Conservation (phyloP, 2,797 vertebrate genomes). For the Phrynocephalus vlangalii region DNA sequence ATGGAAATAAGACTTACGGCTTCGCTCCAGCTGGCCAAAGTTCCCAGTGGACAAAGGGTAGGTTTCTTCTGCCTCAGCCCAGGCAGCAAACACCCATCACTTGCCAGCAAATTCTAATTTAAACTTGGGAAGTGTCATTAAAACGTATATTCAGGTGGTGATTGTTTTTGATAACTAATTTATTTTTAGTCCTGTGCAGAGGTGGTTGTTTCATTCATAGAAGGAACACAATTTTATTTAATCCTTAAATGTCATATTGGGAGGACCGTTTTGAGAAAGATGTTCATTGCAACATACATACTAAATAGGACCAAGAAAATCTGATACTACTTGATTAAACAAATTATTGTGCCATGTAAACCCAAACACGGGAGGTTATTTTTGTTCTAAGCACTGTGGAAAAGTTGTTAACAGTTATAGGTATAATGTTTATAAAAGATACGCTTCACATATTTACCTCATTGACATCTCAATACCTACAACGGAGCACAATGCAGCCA, state of each 20-base stretch:
- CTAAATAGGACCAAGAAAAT: neutral
- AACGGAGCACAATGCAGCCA: no score
- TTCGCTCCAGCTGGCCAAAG: neutral
- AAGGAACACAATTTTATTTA: neutral
- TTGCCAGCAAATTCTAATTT: slow-evolving; percentile 5
- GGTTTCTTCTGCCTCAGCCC: neutral
- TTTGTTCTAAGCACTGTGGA: neutral
- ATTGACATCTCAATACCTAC: no score
- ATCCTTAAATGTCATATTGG: neutral
- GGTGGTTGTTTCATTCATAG: neutral
- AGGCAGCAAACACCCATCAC: neutral
- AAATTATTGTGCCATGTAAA: neutral
- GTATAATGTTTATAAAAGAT: neutral
- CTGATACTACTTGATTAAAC: neutral
- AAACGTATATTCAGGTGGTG: neutral
- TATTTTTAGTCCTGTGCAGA: neutral
- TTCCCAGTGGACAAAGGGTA: neutral
- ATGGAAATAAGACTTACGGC: neutral
- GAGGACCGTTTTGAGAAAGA: neutral
- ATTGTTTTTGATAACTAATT: neutral
- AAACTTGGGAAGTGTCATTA: neutral
- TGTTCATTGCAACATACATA: neutral
- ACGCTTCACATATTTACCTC: no score
- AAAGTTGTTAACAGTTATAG: neutral
- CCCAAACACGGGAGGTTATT: neutral